Conservation (phyloP, 2,113 vertebrate species). For the Uria lomvia region DNA sequence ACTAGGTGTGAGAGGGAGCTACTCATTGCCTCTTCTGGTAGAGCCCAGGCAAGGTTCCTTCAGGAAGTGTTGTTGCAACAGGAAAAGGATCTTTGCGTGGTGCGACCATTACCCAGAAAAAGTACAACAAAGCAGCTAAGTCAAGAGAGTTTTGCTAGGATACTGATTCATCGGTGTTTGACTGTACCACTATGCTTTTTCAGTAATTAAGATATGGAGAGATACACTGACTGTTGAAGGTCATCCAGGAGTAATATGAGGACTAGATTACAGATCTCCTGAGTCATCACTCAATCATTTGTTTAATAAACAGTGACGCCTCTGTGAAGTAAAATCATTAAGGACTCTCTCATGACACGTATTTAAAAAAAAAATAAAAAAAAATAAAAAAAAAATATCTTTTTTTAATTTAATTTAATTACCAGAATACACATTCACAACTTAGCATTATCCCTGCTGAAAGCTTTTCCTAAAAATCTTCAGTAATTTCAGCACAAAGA, state of each 20-base stretch:
- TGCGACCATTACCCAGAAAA: background rate
- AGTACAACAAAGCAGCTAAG: background rate
- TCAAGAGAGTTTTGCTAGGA: background rate
- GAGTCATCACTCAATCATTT: background rate
- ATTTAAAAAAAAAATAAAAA: no score
- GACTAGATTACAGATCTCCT: background rate
- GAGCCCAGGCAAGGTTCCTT: background rate
- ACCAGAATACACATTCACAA: background rate
- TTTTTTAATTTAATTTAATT: background rate
- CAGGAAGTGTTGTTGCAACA: background rate
- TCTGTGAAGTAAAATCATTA: background rate
- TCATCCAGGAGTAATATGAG: background rate
- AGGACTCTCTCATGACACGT: background rate
- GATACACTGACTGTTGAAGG: no score
- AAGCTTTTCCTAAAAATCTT: background rate
- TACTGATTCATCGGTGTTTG: background rate
- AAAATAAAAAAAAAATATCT: no score
- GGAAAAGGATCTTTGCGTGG: accelerated
- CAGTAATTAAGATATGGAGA: background rate
- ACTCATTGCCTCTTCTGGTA: background rate
- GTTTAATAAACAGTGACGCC: background rate
- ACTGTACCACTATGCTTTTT: background rate
- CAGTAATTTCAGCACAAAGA: background rate
- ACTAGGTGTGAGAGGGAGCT: background rate
- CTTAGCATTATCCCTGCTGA: background rate